These are phyloP conservation scores for Acleris sparsana DNA, from an alignment of 2,888 invertebrate species.

Conservation along the genomic window DNA sequence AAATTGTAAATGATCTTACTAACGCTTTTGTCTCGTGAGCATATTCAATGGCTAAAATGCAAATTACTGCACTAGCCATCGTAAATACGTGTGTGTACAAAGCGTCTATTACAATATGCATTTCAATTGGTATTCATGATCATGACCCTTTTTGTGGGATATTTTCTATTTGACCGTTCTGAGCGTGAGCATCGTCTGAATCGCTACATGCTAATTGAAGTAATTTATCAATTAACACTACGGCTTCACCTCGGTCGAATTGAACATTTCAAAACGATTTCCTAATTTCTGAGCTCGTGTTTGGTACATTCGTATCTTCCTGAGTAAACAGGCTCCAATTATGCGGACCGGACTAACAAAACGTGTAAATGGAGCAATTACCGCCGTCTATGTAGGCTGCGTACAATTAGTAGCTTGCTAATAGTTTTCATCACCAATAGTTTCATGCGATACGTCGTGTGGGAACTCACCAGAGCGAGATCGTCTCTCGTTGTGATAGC, in stretches of 20 bases:
- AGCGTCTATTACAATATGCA: conserved; percentile 17
- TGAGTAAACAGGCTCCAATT: conserved; percentile 77
- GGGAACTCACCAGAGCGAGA: conserved; percentile 68
- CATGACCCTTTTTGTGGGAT: too few relatives aligned
- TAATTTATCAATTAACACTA: conserved; percentile 56
- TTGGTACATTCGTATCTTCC: conserved; percentile 68
- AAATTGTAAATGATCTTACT: conserved; percentile 53
- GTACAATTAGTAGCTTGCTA: conserved; percentile 80
- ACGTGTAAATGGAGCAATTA: conserved; percentile 83
- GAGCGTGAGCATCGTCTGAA: background rate
- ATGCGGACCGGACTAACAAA: conserved; percentile 78
- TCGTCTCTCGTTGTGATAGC: conserved; percentile 67
- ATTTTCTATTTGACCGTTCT: background rate
- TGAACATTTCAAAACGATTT: conserved; percentile 51
- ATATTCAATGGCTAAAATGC: conserved; percentile 56
- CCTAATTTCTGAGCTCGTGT: conserved; percentile 59
- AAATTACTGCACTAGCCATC: conserved; percentile 52
- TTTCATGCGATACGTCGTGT: conserved; percentile 61
- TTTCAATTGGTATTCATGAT: background rate
- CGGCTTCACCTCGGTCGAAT: conserved; percentile 39
- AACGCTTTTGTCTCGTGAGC: conserved; percentile 55
- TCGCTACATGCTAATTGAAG: conserved; percentile 7
- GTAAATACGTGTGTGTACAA: conserved; percentile 39
- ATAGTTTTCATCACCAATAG: conserved; percentile 81
- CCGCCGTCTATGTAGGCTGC: conserved; percentile 79